Base-by-base conservation (phyloP, 2,888 invertebrate genomes). In the Mythimna loreyi region DNA sequence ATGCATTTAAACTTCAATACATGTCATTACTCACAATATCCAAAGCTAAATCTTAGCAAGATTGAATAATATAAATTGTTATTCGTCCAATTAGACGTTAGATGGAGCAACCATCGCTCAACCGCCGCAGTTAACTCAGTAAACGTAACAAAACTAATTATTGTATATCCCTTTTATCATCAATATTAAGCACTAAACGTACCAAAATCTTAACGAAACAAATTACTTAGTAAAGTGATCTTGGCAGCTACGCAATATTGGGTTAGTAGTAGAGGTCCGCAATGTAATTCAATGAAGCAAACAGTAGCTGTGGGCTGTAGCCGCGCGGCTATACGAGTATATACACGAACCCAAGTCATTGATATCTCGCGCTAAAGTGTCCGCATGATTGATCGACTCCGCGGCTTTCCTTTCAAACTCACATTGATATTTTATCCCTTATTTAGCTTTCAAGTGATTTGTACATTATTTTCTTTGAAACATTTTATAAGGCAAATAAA, bases 361-460 rank as follows among this genome's bases (percentile, higher is more conserved):
- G 87, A 86, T 89, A 86, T 84, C 85, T 82, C 76, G 70, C 63
- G 85, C 84, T 82, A 87, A 88, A 91, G 90, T 90, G 89, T 89
- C 89, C 85, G 72, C 85, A 87, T 89, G 92, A 92, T 92, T 92
- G 92, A 92, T 93, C 86, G 90, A 90, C 86, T 86, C 75, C 71
- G 72, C 78, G 80, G 49, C 74, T 80, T 83, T 82, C 83, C 82
- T 87, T 87, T 87, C 85, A 88, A 77, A 72, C 83, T 71, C 59
- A 66, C 69, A 64, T 73, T 79, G 82, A 80, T 82, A 87, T 86
- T 87, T 82, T 73, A 82, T 83, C 82, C 86, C 85, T 87, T 88
- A 88, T 88, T 86, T 89, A 80, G 84, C 85, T 85, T 83, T 80
- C 81, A 76, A 84, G 86, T 83, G 76, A 86, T 86, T 86, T 83